Evolutionary conservation across 1,140 invertebrate genomes (phyloP), one percentile per base, ranked within the genome.

Genomic region (Belonocnema kinseyi): DNA sequence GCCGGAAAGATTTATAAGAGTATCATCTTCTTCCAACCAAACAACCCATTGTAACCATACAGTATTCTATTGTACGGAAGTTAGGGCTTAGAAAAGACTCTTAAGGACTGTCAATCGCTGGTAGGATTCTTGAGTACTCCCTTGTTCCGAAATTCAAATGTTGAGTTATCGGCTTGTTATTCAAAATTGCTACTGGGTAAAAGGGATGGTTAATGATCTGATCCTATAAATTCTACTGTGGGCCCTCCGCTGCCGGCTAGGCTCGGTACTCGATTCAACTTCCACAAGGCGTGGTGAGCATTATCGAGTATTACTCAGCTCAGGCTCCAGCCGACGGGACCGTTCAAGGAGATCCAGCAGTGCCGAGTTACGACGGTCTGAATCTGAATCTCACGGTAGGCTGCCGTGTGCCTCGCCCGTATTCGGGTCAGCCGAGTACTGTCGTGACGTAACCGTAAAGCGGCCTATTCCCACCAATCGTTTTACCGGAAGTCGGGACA

Each of bases 321-420:
- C 80, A 33, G 73, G 72, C 77, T 82, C 77, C 79, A 70, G 50
- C 66, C 75, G 66, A 71, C 53, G 26, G 73, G 76, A 77, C 85
- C 86, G 87, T 90, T 89, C 88, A 90, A 89, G 88, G 89, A 90
- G 89, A 90, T 61, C 83, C 77, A 85, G 82, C 74, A 77, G 81
- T 76, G 85, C 80, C 83, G 85, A 89, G 86, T 86, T 88, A 89
- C 88, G 85, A 88, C 88, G 85, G 80, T 89, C 88, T 89, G 88
- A 85, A 89, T 90, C 88, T 86, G 80, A 90, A 91, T 91, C 90
- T 90, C 90, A 91, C 90, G 90, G 85, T 91, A 87, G 80, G 78
- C 83, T 73, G 79, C 79, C 78, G 81, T 82, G 61, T 78, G 82
- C 83, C 85, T 87, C 82, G 82, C 83, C 78, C 79, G 88, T 86